phyloP scores from a whole-genome alignment of 1,140 invertebrate genomes.

The Eurytemora carolleeae region DNA sequence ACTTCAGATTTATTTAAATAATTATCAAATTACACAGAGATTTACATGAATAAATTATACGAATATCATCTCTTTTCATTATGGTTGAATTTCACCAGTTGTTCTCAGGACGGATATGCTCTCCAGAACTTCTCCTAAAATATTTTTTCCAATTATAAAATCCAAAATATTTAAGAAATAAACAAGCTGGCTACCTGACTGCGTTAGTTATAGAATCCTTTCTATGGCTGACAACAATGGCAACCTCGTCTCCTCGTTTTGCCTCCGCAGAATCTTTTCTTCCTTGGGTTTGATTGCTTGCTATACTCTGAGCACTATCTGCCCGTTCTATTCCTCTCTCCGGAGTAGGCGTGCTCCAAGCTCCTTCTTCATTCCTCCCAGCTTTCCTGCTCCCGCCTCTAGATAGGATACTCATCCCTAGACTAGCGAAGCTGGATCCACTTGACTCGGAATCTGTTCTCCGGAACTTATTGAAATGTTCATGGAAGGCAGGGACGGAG shows the following conservation, averaged over 20 bases:
- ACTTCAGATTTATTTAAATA: too few species aligned
- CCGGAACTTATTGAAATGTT: constrained; percentile 2
- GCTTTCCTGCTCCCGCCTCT: not conserved
- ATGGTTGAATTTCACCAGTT: too few species aligned
- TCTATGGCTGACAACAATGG: constrained; percentile 9
- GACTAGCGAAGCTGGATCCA: constrained; percentile 4
- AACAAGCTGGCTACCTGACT: too few species aligned
- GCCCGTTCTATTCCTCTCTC: not conserved
- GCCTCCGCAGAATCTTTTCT: not conserved
- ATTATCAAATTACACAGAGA: too few species aligned
- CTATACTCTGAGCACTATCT: not conserved
- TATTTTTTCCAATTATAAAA: too few species aligned
- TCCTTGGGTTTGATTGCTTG: not conserved
- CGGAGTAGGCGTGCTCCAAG: not conserved
- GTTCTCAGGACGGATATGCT: too few species aligned
- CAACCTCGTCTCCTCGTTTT: constrained; percentile 4
- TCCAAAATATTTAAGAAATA: too few species aligned
- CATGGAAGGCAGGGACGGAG: constrained; percentile 6
- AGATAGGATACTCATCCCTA: constrained; percentile 1
- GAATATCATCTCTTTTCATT: too few species aligned
- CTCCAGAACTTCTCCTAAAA: too few species aligned
- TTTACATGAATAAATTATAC: too few species aligned
- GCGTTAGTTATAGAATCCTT: constrained; percentile 9
- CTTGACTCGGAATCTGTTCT: constrained; percentile 3
- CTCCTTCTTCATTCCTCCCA: not conserved